phyloP scores from a whole-genome alignment of 2,888 invertebrate genomes.

The Timandra comae region DNA sequence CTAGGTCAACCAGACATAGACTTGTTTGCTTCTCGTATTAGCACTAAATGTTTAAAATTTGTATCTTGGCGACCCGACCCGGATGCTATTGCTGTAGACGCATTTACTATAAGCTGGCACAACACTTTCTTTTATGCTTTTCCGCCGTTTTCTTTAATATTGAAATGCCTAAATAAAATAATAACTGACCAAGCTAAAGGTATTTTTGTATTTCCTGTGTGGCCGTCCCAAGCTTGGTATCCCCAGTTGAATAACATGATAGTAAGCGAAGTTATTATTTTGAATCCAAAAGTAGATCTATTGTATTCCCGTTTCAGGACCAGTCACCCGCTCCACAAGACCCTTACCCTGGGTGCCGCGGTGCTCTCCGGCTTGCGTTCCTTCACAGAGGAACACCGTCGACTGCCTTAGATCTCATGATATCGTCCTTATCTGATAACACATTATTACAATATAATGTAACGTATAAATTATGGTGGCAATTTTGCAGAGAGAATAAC shows the following conservation, averaged over 20 bases:
- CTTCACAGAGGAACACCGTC: neutral
- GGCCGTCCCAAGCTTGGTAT: slow-evolving; percentile 22
- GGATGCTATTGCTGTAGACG: slow-evolving; percentile 14
- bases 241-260: slow-evolving; percentile 9
- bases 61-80: slow-evolving; percentile 21
- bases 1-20: slow-evolving; percentile 20
- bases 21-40: slow-evolving; percentile 18
- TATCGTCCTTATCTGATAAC: slow-evolving; percentile 10
- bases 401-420: slow-evolving; percentile 4
- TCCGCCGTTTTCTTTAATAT: slow-evolving; percentile 17
- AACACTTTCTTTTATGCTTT: slow-evolving; percentile 17
- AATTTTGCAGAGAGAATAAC: slow-evolving; percentile 4
- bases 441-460: slow-evolving; percentile 14
- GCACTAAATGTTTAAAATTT: slow-evolving; percentile 18
- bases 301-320: slow-evolving; percentile 5
- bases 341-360: slow-evolving; percentile 11
- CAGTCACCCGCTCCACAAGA: slow-evolving; percentile 1
- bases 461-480: slow-evolving; percentile 14
- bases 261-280: slow-evolving; percentile 2
- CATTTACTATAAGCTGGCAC: slow-evolving; percentile 23
- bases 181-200: slow-evolving; percentile 16
- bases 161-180: slow-evolving; percentile 17
- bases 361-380: slow-evolving; percentile 8
- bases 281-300: neutral
- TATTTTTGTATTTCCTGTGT: slow-evolving; percentile 17